Conservation (phyloP, 2,113 vertebrate species). For the Rhinolophus ferrumequinum region DNA sequence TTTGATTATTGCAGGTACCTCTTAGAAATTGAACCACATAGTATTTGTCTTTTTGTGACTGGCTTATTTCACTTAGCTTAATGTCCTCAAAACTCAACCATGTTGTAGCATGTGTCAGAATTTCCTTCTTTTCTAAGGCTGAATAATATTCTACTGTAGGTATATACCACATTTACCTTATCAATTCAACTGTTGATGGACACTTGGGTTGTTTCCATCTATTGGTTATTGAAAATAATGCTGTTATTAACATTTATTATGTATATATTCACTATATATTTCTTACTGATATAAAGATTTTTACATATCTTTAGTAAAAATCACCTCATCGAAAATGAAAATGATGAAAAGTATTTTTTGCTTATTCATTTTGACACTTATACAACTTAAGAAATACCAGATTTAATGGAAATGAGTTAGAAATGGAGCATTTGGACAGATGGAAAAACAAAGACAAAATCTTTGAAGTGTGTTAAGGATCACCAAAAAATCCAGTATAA, state of each 20-base stretch:
- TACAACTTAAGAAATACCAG: background rate
- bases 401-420: background rate
- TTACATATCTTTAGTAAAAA: background rate
- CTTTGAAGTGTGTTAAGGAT: background rate
- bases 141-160: background rate
- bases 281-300: background rate
- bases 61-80: background rate
- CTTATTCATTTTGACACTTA: background rate
- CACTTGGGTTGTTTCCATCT: background rate
- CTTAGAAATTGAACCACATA: background rate
- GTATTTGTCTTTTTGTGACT: background rate
- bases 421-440: background rate
- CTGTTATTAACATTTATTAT: background rate
- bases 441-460: background rate
- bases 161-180: background rate
- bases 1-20: background rate
- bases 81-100: background rate
- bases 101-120: background rate
- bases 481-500: background rate
- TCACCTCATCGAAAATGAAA: background rate
- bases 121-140: background rate
- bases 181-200: background rate
- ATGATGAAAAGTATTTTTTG: background rate
- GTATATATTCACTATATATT: background rate
- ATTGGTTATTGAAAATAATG: background rate